These are phyloP conservation scores for Hylaeus volcanicus DNA, from an alignment of 1,140 invertebrate species.

Conservation along the genomic window DNA sequence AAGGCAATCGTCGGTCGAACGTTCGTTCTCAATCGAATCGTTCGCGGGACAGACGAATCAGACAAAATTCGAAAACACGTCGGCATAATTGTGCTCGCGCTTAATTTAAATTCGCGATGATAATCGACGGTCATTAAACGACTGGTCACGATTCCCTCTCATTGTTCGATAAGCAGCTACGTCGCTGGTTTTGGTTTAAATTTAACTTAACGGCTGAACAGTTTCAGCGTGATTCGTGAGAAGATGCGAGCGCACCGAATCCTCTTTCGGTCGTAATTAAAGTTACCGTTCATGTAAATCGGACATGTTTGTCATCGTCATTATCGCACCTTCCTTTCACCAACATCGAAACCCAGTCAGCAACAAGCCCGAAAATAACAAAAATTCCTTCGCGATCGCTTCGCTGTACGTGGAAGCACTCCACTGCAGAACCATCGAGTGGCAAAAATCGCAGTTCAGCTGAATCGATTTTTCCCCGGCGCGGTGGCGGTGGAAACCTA, in stretches of 20 bases:
- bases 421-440: too few species aligned
- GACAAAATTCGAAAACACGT: slow-evolving; percentile 45
- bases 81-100: slow-evolving; percentile 48
- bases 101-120: slow-evolving; percentile 59
- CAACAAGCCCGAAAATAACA: too few species aligned
- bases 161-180: slow-evolving; percentile 2
- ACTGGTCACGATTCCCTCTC: neutral
- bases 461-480: neutral
- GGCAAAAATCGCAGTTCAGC: neutral
- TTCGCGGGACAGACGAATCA: slow-evolving; percentile 44
- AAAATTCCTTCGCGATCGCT: too few species aligned
- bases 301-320: too few species aligned
- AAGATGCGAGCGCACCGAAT: slow-evolving; percentile 7
- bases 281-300: neutral
- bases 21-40: slow-evolving; percentile 53
- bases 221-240: slow-evolving; percentile 12
- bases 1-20: neutral
- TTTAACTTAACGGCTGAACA: slow-evolving; percentile 54
- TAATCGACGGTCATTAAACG: slow-evolving; percentile 63
- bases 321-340: neutral
- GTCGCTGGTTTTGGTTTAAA: slow-evolving; percentile 53
- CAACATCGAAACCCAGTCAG: too few species aligned
- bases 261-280: slow-evolving; percentile 3
- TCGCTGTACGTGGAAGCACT: too few species aligned
- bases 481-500: too few species aligned